Percentiles rank a stretch among this genome's conserved stretches.
Conservation (phyloP, 2,888 invertebrate genomes). For the Girardia tigrina region DNA sequence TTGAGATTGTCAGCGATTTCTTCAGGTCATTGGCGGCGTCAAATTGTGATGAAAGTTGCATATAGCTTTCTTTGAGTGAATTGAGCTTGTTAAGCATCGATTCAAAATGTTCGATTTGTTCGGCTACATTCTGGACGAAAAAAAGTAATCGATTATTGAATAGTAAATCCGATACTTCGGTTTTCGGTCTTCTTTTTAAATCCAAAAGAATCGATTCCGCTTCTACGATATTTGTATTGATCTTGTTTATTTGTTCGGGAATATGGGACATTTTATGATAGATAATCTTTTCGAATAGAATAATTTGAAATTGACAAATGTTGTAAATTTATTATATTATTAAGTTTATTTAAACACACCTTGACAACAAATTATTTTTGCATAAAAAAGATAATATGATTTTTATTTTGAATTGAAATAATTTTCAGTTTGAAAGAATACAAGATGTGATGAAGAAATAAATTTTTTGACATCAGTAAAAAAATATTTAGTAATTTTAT, state of each 20-base stretch:
- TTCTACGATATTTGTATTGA: neutral
- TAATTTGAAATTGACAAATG: neutral
- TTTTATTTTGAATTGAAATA: neutral
- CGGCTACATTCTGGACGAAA: neutral
- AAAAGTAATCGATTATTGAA: neutral
- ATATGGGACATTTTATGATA: neutral
- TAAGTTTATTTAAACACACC: neutral
- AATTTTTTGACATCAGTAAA: too few species aligned
- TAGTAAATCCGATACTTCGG: neutral
- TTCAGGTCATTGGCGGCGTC: neutral
- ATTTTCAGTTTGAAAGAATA: too few species aligned
- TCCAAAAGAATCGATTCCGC: neutral
- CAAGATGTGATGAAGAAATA: too few species aligned
- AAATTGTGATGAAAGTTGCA: neutral
- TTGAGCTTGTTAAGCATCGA: constrained; percentile 8
- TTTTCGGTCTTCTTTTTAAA: constrained; percentile 11
- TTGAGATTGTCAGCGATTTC: neutral
- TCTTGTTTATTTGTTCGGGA: neutral
- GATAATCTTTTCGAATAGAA: neutral
- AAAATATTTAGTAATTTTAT: too few species aligned
- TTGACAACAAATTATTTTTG: neutral
- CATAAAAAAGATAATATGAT: neutral
- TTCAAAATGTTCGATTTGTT: constrained; percentile 19
- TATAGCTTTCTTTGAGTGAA: neutral
- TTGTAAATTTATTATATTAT: neutral